Base-by-base conservation (phyloP, 2,888 invertebrate species). In the Apamea crenata region DNA sequence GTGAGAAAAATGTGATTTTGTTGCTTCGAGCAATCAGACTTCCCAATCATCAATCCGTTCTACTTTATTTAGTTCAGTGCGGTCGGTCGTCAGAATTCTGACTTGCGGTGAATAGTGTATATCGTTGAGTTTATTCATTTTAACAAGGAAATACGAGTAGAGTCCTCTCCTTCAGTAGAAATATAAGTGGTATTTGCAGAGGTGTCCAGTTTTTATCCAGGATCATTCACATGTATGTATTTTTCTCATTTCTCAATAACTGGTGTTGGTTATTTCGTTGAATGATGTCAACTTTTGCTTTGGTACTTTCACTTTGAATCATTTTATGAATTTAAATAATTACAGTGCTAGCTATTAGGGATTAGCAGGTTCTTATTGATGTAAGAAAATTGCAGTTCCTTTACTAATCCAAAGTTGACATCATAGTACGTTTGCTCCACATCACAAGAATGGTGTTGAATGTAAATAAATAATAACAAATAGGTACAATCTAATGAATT, bases 201-300 rank as follows among this genome's bases (percentile, higher is more conserved):
- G 72, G 78, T 77, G 80, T 72, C 80, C 69, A 80, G 68, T 66
- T 77, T 73, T 75, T 36, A 82, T 73, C 73, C 59, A 75, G 76
- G 80, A 81, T 71, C 76, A 68, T 80, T 74, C 74, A 77, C 56
- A 91, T 85, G 92, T 93, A 88, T 87, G 94, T 94, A 91, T 78
- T 76, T 50, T 47, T 77, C 56, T 78, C 74, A 77, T 69, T 84
- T 85, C 80, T 66, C 67, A 78, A 32, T 77, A 69, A 74, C 82
- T 90, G 78, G 78, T 89, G 85, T 86, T 89, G 83, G 80, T 89
- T 90, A 89, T 88, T 87, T 89, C 87, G 78, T 87, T 84, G 89
- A 91, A 92, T 94, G 93, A 93, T 94, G 94, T 94, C 93, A 94
- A 94, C 92, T 92, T 93, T 93, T 92, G 83, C 85, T 87, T 80